These are phyloP conservation scores for Brachyptera risi DNA, from an alignment of 2,888 invertebrate species.

Conservation along the genomic window DNA sequence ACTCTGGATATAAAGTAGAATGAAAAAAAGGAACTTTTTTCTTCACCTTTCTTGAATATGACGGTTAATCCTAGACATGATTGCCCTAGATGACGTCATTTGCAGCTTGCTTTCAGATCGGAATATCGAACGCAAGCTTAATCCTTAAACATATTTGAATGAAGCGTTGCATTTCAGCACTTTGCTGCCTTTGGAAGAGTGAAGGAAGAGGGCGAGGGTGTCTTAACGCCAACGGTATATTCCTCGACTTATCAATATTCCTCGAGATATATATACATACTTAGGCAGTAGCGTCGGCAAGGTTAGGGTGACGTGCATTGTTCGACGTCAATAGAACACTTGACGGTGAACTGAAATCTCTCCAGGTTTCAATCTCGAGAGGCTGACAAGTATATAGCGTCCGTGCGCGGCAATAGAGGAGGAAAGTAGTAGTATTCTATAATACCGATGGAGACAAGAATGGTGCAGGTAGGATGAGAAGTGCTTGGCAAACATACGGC, in stretches of 20 bases:
- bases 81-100: background rate
- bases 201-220: background rate
- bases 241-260: slow-evolving; percentile 20
- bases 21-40: too few relatives aligned
- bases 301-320: slow-evolving; percentile 16
- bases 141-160: slow-evolving; percentile 13
- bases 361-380: slow-evolving; percentile 10
- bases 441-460: background rate
- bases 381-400: slow-evolving; percentile 4
- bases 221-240: too few relatives aligned
- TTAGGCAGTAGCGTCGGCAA: background rate
- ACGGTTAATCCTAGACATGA: slow-evolving; percentile 1
- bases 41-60: background rate
- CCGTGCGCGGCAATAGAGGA: background rate
- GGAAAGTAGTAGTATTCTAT: too few relatives aligned
- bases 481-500: slow-evolving; percentile 13
- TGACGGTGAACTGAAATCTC: slow-evolving; percentile 18
- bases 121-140: background rate
- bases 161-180: slow-evolving; percentile 10
- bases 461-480: background rate
- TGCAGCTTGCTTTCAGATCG: background rate
- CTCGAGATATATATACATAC: background rate
- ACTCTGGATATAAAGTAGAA: too few relatives aligned
- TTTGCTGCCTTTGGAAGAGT: slow-evolving; percentile 10
- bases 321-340: slow-evolving; percentile 21